Evolutionary conservation across 2,888 invertebrate species (phyloP).

Genomic region (Chromoteleia sp.): DNA sequence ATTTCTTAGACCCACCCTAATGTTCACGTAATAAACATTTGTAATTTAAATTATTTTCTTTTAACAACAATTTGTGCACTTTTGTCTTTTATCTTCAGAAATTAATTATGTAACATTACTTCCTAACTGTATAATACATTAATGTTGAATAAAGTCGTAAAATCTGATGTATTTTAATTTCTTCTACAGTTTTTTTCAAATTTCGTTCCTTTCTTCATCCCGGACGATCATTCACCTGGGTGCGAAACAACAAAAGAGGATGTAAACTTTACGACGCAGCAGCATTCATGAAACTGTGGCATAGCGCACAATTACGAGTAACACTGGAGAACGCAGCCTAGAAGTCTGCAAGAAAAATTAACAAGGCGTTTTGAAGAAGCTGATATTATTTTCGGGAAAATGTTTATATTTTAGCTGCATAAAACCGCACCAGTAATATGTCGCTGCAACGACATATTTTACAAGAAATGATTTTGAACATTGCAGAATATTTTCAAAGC

Average conservation of each 20-base stretch:
- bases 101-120: no score
- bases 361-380: slow-evolving; percentile 12
- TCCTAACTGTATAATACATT: neutral
- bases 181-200: neutral
- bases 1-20: no score
- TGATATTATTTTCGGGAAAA: slow-evolving; percentile 14
- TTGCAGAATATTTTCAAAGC: no score
- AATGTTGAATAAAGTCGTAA: neutral
- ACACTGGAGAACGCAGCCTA: slow-evolving; percentile 16
- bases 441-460: neutral
- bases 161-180: neutral
- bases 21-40: no score
- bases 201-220: neutral
- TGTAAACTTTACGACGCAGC: slow-evolving; percentile 42
- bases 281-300: slow-evolving; percentile 45
- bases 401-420: neutral
- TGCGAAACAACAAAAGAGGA: slow-evolving; percentile 40
- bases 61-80: no score
- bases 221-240: slow-evolving; percentile 30
- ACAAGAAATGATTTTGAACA: neutral
- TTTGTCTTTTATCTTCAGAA: no score
- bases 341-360: slow-evolving; percentile 32
- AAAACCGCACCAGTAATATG: neutral
- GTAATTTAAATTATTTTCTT: no score
- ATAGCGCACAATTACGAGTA: slow-evolving; percentile 28